A percentile compares a stretch with the other conserved stretches of the same genome.
phyloP scores from a whole-genome alignment of 2,113 vertebrate species.

The Panthera tigris region DNA sequence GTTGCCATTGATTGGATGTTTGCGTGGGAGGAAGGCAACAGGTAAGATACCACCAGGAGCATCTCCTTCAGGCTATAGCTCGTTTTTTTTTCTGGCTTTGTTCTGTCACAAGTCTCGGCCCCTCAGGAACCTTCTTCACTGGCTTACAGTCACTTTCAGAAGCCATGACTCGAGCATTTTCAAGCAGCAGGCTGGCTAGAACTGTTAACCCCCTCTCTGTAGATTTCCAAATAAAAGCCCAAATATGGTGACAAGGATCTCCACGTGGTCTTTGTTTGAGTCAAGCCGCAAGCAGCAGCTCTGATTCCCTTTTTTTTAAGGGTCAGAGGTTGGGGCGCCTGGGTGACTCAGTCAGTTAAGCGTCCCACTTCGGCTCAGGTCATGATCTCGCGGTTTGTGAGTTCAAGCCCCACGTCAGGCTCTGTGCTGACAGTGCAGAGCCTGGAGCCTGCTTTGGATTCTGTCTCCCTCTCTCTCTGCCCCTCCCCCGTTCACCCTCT shows the following conservation, averaged over 20 bases:
- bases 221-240: background rate
- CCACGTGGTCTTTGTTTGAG: background rate
- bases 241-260: background rate
- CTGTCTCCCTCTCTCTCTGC: too few relatives aligned
- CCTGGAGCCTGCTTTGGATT: too few relatives aligned
- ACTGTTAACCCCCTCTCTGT: background rate
- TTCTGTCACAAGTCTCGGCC: background rate
- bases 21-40: background rate
- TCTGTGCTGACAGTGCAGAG: too few relatives aligned
- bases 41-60: background rate
- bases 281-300: background rate
- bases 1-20: background rate
- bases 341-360: too few relatives aligned
- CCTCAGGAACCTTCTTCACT: background rate
- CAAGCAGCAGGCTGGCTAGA: background rate
- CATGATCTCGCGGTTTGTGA: too few relatives aligned
- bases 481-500: too few relatives aligned
- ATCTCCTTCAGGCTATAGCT: too few relatives aligned
- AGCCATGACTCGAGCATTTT: constrained; percentile 16
- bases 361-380: too few relatives aligned
- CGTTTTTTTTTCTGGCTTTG: background rate
- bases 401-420: too few relatives aligned
- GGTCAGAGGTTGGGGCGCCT: too few relatives aligned
- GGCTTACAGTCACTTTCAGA: background rate
- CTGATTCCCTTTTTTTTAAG: background rate